These are phyloP conservation scores for Pogonocherus hispidulus DNA, from an alignment of 2,888 invertebrate genomes.

Conservation along the genomic window DNA sequence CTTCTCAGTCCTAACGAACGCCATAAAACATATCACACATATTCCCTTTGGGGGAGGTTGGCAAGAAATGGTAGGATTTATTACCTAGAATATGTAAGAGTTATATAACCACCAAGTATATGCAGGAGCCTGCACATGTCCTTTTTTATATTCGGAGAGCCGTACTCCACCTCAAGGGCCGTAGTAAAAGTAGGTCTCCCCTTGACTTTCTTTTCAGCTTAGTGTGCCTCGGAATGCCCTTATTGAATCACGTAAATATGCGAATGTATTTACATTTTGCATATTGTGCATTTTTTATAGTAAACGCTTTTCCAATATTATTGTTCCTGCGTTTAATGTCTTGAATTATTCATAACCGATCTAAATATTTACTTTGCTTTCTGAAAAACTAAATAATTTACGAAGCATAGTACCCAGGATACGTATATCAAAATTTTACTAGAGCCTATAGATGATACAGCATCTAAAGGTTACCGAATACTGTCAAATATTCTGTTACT, in stretches of 20 bases:
- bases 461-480: too few relatives aligned
- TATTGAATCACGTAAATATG: constrained; percentile 34
- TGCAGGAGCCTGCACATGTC: constrained; percentile 21
- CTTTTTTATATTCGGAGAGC: constrained; percentile 27
- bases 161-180: constrained; percentile 7
- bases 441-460: too few relatives aligned
- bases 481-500: too few relatives aligned
- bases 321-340: background rate
- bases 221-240: constrained; percentile 26
- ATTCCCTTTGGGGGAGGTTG: background rate
- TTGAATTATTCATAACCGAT: too few relatives aligned
- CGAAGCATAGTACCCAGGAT: too few relatives aligned
- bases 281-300: background rate
- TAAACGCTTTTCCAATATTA: background rate
- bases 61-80: constrained; percentile 2
- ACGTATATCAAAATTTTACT: too few relatives aligned
- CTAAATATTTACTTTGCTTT: too few relatives aligned
- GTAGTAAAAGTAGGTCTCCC: constrained; percentile 31
- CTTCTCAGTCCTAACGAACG: too few relatives aligned
- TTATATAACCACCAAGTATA: constrained; percentile 25
- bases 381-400: too few relatives aligned
- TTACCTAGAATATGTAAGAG: constrained; percentile 13
- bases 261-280: constrained; percentile 3
- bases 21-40: background rate
- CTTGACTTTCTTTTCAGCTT: constrained; percentile 27